Evolutionary conservation across 2,888 invertebrate genomes (phyloP), one percentile per base, ranked within the genome.

Genomic region (Auanema freiburgensis): DNA sequence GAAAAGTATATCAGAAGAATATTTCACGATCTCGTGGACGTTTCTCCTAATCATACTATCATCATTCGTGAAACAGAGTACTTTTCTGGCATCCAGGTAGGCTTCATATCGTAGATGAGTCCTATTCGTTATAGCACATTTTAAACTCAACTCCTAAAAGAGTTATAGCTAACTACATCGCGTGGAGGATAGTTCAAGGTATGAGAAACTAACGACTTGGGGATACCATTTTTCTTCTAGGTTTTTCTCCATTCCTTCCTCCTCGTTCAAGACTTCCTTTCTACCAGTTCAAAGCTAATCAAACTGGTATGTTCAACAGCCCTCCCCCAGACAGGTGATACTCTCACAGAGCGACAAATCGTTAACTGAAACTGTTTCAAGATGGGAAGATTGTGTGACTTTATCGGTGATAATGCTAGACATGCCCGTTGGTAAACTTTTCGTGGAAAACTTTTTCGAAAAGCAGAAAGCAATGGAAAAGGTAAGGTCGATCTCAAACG

Each of bases 301-400:
- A 78, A 50, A 80, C 80, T 0, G 78, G 77, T 49, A 79, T 80
- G 73, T 76, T 76, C 69, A 77, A 79, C 59, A 66, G 72, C 42
- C 77, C 79, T 8, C 72, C 74, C 2, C 76, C 77, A 1, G 79
- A 78, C 21, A 54, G 76, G 59, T 59, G 43, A 42, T 14, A 12
- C n/a, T 43, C 43, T 14, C 43, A 43, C 12, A 43, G 43, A 11
- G 43, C 11, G 11, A n/a, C 43, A 12, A 43, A 11, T 43, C 12
- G 43, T 43, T 43, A 43, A 43, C 11, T 14, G 12, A 43, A 12
- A n/a, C 11, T 58, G 53, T 59, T 71, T 66, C 46, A 56, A 77
- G 81, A 63, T 83, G 82, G 83, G 80, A 83, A 56, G 83, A 82
- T 46, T 82, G 82, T 59, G 79, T 81, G 8, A 74, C 79, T 0